phyloP scores from a whole-genome alignment of 2,113 vertebrate genomes.

The Raja brachyura region DNA sequence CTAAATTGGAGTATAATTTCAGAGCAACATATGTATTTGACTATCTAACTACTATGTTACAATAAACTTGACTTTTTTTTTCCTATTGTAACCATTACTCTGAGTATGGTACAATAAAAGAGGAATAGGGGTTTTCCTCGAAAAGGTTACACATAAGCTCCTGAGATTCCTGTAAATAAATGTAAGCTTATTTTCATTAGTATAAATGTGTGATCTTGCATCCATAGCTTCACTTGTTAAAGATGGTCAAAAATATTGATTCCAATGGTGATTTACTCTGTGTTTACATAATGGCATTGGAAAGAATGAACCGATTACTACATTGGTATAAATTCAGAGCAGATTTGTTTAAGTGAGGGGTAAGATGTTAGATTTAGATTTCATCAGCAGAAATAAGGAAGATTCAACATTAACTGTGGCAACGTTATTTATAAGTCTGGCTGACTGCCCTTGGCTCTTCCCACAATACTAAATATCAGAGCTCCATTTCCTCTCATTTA shows the following conservation, averaged over 20 bases:
- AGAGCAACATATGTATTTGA: background rate
- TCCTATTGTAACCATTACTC: background rate
- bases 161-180: background rate
- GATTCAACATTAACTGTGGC: background rate
- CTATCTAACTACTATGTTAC: background rate
- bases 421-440: background rate
- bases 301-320: background rate
- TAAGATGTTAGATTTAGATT: background rate
- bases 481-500: background rate
- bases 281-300: background rate
- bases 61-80: background rate
- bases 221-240: background rate
- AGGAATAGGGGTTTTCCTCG: background rate
- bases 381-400: background rate
- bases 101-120: background rate
- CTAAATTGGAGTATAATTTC: background rate
- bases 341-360: background rate
- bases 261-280: background rate
- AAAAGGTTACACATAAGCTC: background rate
- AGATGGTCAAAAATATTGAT: background rate
- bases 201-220: background rate
- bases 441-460: background rate
- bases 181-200: background rate
- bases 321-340: background rate
- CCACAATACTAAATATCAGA: background rate